Evolutionary conservation across 2,888 invertebrate species (phyloP), one percentile per base, ranked within the genome.

Genomic region (Thereva nobilitata): DNA sequence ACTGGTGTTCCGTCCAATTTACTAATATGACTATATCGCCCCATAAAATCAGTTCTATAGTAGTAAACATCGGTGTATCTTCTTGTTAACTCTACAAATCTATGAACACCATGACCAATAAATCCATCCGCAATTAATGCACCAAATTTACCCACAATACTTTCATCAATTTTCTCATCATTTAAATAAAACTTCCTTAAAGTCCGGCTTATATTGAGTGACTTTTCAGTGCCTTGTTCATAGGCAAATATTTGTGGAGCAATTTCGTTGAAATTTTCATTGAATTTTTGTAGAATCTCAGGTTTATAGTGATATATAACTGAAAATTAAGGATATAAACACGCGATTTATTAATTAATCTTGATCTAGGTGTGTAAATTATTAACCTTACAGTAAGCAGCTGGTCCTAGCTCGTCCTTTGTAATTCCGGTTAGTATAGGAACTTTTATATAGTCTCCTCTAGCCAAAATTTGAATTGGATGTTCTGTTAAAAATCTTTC

Each of bases 371-470:
- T 23, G 1, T 23, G 23, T 2, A 23, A 23, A 23, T n/a, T n/a
- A 23, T 23, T 23, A 2, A 2, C 2, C 82, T 74, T 37, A 85
- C 76, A 67, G 85, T 85, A 73, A 88, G 87, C 73, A 23, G 84
- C 85, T 55, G 82, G 81, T 73, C 84, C 83, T 76, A 89, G 87
- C 76, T 90, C 90, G 66, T 86, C 85, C 56, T 84, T 82, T 0
- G 87, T 88, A 67, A 87, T 83, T 55, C 89, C 87, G 68, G 85
- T 81, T 64, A 90, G 84, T 56, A 86, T 77, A 0, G 90, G 90
- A 4, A 89, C 86, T 40, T 85, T 82, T 47, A 84, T 78, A 69
- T 88, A 83, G 47, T 84, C 79, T 0, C 86, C 86, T 50, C 81
- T 74, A 5, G 80, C 77, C 37, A 87, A 84, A 0, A 86, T 79